These are phyloP conservation scores for Corydoras maculifer DNA, from an alignment of 2,113 vertebrate genomes.

Conservation along the genomic window DNA sequence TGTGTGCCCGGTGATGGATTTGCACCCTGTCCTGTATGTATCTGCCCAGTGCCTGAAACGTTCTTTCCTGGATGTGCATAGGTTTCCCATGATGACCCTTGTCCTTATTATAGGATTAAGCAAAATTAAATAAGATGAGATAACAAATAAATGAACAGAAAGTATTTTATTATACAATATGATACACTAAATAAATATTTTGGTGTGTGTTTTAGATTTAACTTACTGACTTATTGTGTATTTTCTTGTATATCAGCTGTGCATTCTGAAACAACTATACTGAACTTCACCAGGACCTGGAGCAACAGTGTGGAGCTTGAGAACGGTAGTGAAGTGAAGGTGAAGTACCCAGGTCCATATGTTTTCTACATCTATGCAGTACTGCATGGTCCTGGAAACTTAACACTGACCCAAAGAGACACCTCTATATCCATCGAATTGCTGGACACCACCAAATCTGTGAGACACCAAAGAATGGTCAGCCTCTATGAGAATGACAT, in stretches of 20 bases:
- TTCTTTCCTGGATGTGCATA: no score
- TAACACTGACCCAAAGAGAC: constrained; percentile 8
- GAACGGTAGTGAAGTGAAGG: constrained; percentile 16
- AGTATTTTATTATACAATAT: no score
- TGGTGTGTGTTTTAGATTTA: not conserved
- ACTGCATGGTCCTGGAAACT: not conserved
- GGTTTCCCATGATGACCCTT: no score
- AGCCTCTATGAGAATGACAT: constrained; percentile 18
- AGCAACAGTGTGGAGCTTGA: constrained; percentile 24
- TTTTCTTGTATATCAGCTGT: not conserved
- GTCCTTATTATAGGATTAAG: no score
- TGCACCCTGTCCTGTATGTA: no score
- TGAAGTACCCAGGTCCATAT: constrained; percentile 34
- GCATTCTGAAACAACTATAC: not conserved
- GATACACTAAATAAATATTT: no score
- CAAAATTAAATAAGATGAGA: no score
- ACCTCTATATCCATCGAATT: not conserved
- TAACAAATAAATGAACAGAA: no score
- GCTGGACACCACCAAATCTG: not conserved
- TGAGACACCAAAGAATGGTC: constrained; percentile 18
- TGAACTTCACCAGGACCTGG: constrained; percentile 27
- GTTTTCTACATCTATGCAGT: constrained; percentile 33
- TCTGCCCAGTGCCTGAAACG: no score
- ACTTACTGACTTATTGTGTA: not conserved
- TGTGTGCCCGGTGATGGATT: no score